These are phyloP conservation scores for Micrasema minimum DNA, from an alignment of 1,140 invertebrate genomes.

Conservation along the genomic window DNA sequence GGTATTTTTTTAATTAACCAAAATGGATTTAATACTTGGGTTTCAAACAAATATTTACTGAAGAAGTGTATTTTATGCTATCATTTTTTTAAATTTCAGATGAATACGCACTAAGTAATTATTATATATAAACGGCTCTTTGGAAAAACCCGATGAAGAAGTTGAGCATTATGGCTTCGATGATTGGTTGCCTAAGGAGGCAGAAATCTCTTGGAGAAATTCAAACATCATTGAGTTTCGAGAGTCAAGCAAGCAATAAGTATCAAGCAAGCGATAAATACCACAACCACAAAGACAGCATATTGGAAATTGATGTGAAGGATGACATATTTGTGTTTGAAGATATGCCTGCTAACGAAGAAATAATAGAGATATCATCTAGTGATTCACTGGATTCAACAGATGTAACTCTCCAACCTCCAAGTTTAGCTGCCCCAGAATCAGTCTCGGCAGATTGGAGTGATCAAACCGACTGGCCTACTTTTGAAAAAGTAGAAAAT, in stretches of 20 bases:
- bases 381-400: conserved; percentile 8
- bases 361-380: conserved; percentile 26
- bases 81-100: no score
- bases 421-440: background rate
- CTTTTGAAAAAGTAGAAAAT: background rate
- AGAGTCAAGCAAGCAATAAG: background rate
- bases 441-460: background rate
- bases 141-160: conserved; percentile 13
- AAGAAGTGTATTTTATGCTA: no score
- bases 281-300: background rate
- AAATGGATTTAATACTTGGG: no score
- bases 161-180: conserved; percentile 11
- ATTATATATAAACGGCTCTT: conserved; percentile 14
- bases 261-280: background rate
- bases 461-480: conserved; percentile 5
- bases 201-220: background rate
- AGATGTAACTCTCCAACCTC: background rate
- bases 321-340: conserved; percentile 29
- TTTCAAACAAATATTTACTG: no score
- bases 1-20: no score
- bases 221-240: conserved; percentile 9
- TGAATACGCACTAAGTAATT: conserved; percentile 17
- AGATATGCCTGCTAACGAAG: conserved; percentile 35
- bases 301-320: background rate
- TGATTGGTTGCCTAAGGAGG: conserved; percentile 6